Conservation (phyloP, 64 coral and sea anemone genomes). For the Trachythela sp. region DNA sequence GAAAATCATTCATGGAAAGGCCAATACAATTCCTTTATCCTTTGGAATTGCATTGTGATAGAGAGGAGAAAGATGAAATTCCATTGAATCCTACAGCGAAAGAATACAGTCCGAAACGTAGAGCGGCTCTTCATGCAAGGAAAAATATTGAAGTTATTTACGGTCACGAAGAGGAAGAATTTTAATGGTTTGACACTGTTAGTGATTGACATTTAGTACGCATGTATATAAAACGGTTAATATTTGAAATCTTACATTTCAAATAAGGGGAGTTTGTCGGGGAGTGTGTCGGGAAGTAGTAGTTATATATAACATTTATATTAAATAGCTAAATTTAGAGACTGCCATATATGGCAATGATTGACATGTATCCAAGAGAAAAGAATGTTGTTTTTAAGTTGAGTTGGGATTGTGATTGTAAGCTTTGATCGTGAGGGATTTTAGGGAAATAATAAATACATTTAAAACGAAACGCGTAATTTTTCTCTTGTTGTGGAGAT, state of each 20-base stretch:
- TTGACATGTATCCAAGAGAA: too few relatives aligned
- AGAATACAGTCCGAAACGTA: not conserved
- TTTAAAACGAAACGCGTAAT: too few relatives aligned
- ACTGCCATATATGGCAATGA: too few relatives aligned
- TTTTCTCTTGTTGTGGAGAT: too few relatives aligned
- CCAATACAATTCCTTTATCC: conserved; percentile 20
- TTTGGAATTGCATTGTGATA: not conserved
- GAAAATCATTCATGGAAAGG: conserved; percentile 16
- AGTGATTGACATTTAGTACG: not conserved
- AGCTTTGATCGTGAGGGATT: too few relatives aligned
- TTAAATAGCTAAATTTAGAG: too few relatives aligned
- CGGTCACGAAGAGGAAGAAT: not conserved
- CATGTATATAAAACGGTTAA: not conserved
- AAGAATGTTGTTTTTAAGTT: too few relatives aligned
- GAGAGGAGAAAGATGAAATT: not conserved
- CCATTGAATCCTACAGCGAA: not conserved
- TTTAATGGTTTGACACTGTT: not conserved
- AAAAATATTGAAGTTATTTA: not conserved
- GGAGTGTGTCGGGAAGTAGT: not conserved
- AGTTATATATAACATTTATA: too few relatives aligned
- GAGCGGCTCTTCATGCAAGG: not conserved
- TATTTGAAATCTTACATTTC: not conserved
- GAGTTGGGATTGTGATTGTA: too few relatives aligned
- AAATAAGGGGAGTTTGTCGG: not conserved
- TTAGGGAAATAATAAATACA: too few relatives aligned